Evolutionary conservation across 2,797 vertebrate species (phyloP).

Genomic region (Columba guinea): DNA sequence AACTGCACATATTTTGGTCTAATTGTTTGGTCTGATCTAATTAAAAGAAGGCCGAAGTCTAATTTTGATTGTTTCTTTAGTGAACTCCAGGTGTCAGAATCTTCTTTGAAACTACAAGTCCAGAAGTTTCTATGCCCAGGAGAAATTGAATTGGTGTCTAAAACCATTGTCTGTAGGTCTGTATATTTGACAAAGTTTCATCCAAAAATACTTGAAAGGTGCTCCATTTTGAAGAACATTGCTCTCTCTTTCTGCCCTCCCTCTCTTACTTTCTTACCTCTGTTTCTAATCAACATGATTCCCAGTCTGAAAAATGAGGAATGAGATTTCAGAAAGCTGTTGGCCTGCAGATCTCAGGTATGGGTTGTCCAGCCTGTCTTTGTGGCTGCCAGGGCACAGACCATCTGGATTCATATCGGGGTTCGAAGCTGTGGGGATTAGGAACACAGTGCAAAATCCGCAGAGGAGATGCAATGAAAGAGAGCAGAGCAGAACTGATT

Average conservation of each 20-base stretch:
- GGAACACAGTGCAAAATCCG: background rate
- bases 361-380: background rate
- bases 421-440: background rate
- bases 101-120: background rate
- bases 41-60: background rate
- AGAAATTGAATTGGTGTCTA: background rate
- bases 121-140: background rate
- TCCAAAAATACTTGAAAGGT: background rate
- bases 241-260: background rate
- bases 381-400: background rate
- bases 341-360: background rate
- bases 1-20: background rate
- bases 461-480: background rate
- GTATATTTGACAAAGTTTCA: background rate
- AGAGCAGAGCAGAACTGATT: background rate
- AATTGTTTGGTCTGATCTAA: background rate
- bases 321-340: background rate
- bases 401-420: background rate
- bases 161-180: background rate
- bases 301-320: background rate
- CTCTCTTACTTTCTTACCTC: background rate
- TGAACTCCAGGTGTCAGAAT: background rate
- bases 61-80: background rate
- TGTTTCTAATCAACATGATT: background rate
- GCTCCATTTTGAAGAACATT: background rate